These are phyloP conservation scores for Rosalia funebris DNA, from an alignment of 2,888 invertebrate genomes.

Conservation along the genomic window DNA sequence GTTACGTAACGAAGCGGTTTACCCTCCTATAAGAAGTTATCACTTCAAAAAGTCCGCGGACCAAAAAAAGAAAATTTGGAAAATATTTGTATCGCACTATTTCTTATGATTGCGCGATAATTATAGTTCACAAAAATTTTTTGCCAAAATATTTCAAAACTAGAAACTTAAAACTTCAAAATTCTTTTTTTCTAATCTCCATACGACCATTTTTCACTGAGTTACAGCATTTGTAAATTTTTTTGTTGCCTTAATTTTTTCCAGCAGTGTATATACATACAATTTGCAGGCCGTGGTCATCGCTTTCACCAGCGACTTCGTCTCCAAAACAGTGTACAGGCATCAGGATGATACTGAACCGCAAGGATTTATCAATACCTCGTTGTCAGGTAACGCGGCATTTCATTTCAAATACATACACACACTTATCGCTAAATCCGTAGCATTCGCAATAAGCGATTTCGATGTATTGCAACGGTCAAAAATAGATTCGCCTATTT, in stretches of 20 bases:
- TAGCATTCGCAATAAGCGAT: slow-evolving; percentile 49
- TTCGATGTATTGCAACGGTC: slow-evolving; percentile 29
- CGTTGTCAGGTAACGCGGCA: slow-evolving; percentile 54
- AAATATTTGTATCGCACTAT: too few relatives aligned
- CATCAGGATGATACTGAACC: slow-evolving; percentile 23
- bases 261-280: not conserved
- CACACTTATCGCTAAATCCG: too few relatives aligned
- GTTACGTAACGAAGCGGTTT: too few relatives aligned
- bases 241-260: not conserved
- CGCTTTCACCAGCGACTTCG: slow-evolving; percentile 55
- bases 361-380: slow-evolving; percentile 46
- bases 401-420: too few relatives aligned
- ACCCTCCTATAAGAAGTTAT: too few relatives aligned
- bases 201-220: too few relatives aligned
- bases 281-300: slow-evolving; percentile 56
- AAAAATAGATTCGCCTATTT: slow-evolving; percentile 35
- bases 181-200: too few relatives aligned
- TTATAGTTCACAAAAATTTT: not conserved
- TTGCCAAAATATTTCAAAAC: not conserved
- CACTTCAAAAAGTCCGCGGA: too few relatives aligned
- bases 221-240: too few relatives aligned
- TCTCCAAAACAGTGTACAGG: slow-evolving; percentile 46
- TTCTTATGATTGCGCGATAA: too few relatives aligned
- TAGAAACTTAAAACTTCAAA: too few relatives aligned
- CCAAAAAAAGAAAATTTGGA: too few relatives aligned